A percentile compares a stretch with the other conserved stretches of the same genome.
Conservation (phyloP, 2,888 invertebrate genomes). For the Carterocephalus palaemon region DNA sequence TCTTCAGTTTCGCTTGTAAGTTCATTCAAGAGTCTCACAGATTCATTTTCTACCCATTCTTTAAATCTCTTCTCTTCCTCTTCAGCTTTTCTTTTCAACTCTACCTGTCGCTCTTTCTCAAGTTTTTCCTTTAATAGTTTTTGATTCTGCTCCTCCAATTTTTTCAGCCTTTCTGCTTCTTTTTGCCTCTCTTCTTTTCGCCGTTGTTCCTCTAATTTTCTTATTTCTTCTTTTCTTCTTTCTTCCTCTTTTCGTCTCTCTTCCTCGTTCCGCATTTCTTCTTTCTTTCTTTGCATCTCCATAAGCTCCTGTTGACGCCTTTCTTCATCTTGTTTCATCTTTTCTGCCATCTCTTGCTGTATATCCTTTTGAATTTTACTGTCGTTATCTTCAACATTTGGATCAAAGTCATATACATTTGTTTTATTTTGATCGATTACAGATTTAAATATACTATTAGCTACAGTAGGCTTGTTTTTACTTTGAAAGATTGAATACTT, state of each 20-base stretch:
- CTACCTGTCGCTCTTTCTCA: conserved; percentile 57
- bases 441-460: conserved; percentile 59
- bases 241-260: conserved; percentile 37
- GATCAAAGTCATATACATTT: conserved; percentile 56
- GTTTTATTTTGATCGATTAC: conserved; percentile 37
- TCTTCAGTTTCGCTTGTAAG: conserved; percentile 50
- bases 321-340: conserved; percentile 21
- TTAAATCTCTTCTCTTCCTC: conserved; percentile 53
- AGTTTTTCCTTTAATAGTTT: conserved; percentile 52
- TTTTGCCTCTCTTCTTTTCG: conserved; percentile 41
- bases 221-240: conserved; percentile 34
- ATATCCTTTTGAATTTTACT: conserved; percentile 40
- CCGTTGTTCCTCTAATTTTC: conserved; percentile 32
- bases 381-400: conserved; percentile 41
- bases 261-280: conserved; percentile 34
- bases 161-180: conserved; percentile 49
- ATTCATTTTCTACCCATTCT: conserved; percentile 59
- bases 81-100: conserved; percentile 53
- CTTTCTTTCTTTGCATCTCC: conserved; percentile 37
- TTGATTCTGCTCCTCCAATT: conserved; percentile 51
- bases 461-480: conserved; percentile 60
- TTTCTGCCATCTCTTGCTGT: conserved; percentile 14
- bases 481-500: conserved; percentile 57
- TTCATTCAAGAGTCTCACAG: conserved; percentile 51
- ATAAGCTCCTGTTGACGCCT: conserved; percentile 34